These are phyloP conservation scores for Charanyca ferruginea DNA, from an alignment of 2,888 invertebrate genomes.

Conservation along the genomic window DNA sequence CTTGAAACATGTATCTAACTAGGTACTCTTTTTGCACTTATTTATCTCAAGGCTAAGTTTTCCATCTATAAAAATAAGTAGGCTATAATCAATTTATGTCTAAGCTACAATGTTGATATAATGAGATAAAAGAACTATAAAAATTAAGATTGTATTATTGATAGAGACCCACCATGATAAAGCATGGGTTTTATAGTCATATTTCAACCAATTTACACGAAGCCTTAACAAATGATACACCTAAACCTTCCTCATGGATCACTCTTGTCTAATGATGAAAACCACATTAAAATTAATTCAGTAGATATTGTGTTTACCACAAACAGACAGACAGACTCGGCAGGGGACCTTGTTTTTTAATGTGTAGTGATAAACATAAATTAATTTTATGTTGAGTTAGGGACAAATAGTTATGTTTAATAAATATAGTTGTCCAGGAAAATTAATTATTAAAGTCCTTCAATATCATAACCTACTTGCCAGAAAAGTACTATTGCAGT, in stretches of 20 bases:
- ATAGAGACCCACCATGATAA: too few relatives aligned
- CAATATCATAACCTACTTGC: too few relatives aligned
- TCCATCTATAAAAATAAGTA: background rate
- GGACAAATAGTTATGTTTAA: background rate
- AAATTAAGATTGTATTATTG: background rate
- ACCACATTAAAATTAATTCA: too few relatives aligned
- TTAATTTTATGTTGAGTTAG: background rate
- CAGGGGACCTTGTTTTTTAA: too few relatives aligned
- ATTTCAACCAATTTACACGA: too few relatives aligned
- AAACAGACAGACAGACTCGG: too few relatives aligned
- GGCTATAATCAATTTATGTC: slow-evolving; percentile 14
- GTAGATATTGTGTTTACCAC: too few relatives aligned
- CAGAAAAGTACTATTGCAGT: too few relatives aligned
- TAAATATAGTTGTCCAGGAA: background rate
- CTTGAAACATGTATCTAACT: background rate
- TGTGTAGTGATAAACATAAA: background rate
- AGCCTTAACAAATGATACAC: too few relatives aligned
- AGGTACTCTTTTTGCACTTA: background rate
- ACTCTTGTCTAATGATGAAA: too few relatives aligned
- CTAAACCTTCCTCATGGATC: too few relatives aligned
- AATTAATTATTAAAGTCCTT: too few relatives aligned
- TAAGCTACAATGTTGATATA: background rate
- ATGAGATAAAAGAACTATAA: slow-evolving; percentile 8
- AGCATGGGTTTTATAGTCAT: background rate
- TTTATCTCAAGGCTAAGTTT: slow-evolving; percentile 12